Percentiles rank a stretch among this genome's conserved stretches.
phyloP scores from a whole-genome alignment of 2,888 invertebrate genomes.

The Coremacera marginata region DNA sequence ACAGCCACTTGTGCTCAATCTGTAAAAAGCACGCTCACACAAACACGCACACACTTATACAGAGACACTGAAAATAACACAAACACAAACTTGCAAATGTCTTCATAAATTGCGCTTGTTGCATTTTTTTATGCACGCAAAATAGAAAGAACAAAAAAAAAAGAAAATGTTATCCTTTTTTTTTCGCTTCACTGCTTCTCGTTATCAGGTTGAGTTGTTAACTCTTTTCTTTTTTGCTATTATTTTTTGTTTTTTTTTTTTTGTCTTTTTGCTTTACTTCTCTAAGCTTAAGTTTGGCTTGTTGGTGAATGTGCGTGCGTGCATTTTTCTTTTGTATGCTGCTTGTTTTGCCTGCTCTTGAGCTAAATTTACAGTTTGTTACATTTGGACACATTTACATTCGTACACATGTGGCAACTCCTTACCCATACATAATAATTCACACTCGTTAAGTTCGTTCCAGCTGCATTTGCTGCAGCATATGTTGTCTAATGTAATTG shows the following conservation, averaged over 20 bases:
- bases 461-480: background rate
- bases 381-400: conserved; percentile 3
- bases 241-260: background rate
- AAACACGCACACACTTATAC: background rate
- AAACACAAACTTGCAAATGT: background rate
- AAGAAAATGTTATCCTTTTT: background rate
- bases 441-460: background rate
- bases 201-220: conserved; percentile 6
- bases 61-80: background rate
- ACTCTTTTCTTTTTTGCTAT: background rate
- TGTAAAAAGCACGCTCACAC: background rate
- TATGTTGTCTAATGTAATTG: background rate
- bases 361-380: conserved; percentile 12
- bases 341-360: conserved; percentile 14
- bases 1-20: background rate
- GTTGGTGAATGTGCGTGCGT: too few relatives aligned
- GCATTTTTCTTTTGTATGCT: background rate
- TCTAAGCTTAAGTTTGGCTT: too few relatives aligned
- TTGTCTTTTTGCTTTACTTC: background rate
- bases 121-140: background rate
- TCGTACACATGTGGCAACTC: too few relatives aligned
- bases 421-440: background rate
- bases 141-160: background rate
- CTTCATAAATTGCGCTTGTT: conserved; percentile 1
- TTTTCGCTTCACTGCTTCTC: background rate